Base-by-base conservation (phyloP, 2,888 invertebrate species). In the Drosophila pseudotakahashii region DNA sequence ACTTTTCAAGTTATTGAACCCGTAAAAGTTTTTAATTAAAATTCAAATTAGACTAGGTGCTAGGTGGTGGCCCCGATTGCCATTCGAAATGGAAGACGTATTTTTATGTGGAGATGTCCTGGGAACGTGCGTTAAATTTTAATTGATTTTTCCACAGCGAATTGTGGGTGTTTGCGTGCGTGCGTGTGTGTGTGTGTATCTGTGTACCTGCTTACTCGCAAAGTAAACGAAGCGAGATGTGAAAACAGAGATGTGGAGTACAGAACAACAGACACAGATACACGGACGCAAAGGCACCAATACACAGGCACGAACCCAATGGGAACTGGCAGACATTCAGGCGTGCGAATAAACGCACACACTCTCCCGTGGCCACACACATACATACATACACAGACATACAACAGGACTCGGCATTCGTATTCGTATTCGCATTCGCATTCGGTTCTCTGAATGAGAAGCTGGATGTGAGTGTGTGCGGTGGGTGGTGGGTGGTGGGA, bases 1-100 rank as follows among this genome's bases (percentile, higher is more conserved):
- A 11, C 34, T 23, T 51, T 50, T 70, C 76, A 74, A 81, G 82
- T 87, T 87, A 81, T 81, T 81, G 88, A 82, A 88, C 81, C 79
- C 71, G 68, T 75, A 77, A 83, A 82, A 88, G 73, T 85, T 88
- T 83, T 85, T 83, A 85, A 83, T 83, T 88, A 88, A 88, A 88
- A 79, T 80, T 85, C 69, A 78, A 88, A 83, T 82, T 75, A 76
- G 74, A 85, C 78, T 82, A 83, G 79, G 85, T 51, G 64, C 51
- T 59, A 23, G 62, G 62, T 62, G 47, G 39, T 62, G 47, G 32
- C 62, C 0, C 39, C 32, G 47, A 62, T 62, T 61, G 62, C 68
- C 45, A 53, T 47, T 66, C 41, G 44, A 51, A 47, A 54, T 55
- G 47, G 52, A 53, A 39, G 48, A 42, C 26, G 71, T 52, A 60